Evolutionary conservation across 2,888 invertebrate genomes (phyloP).

Genomic region (Brachynemurus nebulosus): DNA sequence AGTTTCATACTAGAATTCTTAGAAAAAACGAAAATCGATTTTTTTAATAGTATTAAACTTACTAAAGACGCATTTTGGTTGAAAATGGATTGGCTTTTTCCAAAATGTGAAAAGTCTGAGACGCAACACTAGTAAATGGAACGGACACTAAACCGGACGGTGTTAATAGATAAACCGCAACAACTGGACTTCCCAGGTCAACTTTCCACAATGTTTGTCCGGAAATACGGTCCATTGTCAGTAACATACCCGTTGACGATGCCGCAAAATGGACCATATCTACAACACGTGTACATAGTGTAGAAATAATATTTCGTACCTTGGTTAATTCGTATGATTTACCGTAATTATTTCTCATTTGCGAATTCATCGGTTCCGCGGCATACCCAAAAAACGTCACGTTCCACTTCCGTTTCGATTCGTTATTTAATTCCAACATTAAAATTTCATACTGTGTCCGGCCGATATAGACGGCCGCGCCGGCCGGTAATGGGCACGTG

Average conservation of each 20-base stretch:
- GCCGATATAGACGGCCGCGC: constrained; percentile 62
- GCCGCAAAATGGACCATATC: constrained; percentile 82
- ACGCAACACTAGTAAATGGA: constrained; percentile 81
- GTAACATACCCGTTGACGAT: constrained; percentile 73
- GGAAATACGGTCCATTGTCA: constrained; percentile 70
- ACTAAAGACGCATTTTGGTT: constrained; percentile 37
- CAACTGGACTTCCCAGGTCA: constrained; percentile 78
- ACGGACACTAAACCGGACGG: constrained; percentile 65
- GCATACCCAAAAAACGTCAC: constrained; percentile 95
- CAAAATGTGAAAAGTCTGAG: constrained; percentile 61
- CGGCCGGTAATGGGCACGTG: constrained; percentile 56
- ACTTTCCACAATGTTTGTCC: constrained; percentile 78
- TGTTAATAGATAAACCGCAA: constrained; percentile 71
- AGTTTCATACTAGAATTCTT: too few species aligned
- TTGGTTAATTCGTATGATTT: background rate
- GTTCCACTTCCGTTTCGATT: constrained; percentile 73
- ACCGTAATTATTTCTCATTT: constrained; percentile 71
- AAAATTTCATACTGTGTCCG: constrained; percentile 86
- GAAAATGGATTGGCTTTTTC: constrained; percentile 28
- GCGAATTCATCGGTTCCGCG: constrained; percentile 63
- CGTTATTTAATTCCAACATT: constrained; percentile 69
- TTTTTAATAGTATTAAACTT: too few species aligned
- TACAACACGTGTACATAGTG: constrained; percentile 33
- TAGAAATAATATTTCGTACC: background rate
- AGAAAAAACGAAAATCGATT: too few species aligned